These are phyloP conservation scores for Balaeniceps rex DNA, from an alignment of 2,113 vertebrate genomes.

Conservation along the genomic window DNA sequence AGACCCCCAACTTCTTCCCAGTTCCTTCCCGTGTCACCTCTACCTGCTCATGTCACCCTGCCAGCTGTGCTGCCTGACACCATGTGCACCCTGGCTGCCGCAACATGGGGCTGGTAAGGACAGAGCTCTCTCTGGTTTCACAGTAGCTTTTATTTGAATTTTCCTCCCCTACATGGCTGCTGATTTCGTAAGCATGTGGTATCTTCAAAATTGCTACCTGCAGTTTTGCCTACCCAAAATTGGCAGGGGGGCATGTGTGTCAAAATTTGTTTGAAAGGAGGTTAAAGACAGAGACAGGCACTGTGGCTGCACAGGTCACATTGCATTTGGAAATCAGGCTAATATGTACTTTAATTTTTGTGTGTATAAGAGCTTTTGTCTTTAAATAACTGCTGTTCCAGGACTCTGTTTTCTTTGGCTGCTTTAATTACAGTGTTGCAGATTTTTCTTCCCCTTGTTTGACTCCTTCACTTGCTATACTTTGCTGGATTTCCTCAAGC, in stretches of 20 bases:
- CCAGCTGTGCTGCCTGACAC: neutral
- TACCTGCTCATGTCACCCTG: neutral
- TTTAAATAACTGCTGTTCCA: neutral
- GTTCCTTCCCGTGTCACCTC: neutral
- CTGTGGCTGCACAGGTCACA: neutral
- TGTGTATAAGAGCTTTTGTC: neutral
- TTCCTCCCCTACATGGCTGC: neutral
- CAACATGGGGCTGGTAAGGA: neutral
- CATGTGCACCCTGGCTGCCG: neutral
- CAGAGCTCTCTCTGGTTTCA: neutral
- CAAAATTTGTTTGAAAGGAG: neutral
- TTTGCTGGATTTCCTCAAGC: neutral
- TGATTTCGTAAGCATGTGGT: neutral
- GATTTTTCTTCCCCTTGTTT: neutral
- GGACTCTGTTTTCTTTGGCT: neutral
- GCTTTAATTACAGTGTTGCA: neutral
- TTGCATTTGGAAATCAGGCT: neutral
- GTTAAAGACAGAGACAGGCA: neutral
- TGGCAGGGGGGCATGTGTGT: fast-evolving
- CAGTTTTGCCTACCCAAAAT: neutral
- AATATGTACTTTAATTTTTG: neutral
- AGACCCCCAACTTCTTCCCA: neutral
- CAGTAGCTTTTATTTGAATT: neutral
- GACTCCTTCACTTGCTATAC: neutral
- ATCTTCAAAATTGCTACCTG: neutral